Percentiles rank a stretch among this genome's conserved stretches.
These are phyloP conservation scores for Danio choprae DNA, from an alignment of 2,797 vertebrate species.

Conservation along the genomic window DNA sequence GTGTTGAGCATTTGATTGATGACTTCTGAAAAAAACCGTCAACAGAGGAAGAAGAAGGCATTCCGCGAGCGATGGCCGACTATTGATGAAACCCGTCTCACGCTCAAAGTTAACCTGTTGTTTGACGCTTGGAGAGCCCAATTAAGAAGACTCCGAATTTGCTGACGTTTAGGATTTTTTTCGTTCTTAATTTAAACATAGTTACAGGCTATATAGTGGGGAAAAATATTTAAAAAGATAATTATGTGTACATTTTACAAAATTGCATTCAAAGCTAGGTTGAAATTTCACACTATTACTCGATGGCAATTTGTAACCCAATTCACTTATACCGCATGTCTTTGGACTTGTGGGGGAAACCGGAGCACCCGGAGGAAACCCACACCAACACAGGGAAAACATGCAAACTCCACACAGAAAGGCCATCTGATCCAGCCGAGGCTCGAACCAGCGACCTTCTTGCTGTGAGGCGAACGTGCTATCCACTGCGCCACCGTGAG, in stretches of 20 bases:
- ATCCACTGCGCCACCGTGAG: too few species aligned
- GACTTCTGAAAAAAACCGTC: slow-evolving; percentile 98
- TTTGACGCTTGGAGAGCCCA: not conserved
- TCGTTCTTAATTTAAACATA: slow-evolving; percentile 92
- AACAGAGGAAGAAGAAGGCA: slow-evolving; percentile 95
- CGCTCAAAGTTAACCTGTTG: slow-evolving; percentile 81
- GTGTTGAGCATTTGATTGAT: slow-evolving; percentile 97
- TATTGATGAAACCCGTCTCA: slow-evolving; percentile 98
- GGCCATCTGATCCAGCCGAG: too few species aligned
- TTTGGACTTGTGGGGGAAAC: too few species aligned
- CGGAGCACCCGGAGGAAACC: too few species aligned
- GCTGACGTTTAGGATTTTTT: not conserved
- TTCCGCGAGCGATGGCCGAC: slow-evolving; percentile 96
- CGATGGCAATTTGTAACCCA: slow-evolving; percentile 99
- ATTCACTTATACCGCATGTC: too few species aligned
- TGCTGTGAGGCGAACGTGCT: too few species aligned
- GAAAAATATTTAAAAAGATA: slow-evolving; percentile 71
- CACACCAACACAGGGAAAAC: too few species aligned
- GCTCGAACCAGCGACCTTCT: too few species aligned
- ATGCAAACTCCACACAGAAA: too few species aligned
- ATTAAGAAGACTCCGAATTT: not conserved
- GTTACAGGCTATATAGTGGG: not conserved
- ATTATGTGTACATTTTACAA: slow-evolving; percentile 91
- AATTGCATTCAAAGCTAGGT: slow-evolving; percentile 93
- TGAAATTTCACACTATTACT: slow-evolving; percentile 95